Evolutionary conservation across 2,113 vertebrate genomes (phyloP), one percentile per base, ranked within the genome.

Genomic region (Rhinogobius similis): DNA sequence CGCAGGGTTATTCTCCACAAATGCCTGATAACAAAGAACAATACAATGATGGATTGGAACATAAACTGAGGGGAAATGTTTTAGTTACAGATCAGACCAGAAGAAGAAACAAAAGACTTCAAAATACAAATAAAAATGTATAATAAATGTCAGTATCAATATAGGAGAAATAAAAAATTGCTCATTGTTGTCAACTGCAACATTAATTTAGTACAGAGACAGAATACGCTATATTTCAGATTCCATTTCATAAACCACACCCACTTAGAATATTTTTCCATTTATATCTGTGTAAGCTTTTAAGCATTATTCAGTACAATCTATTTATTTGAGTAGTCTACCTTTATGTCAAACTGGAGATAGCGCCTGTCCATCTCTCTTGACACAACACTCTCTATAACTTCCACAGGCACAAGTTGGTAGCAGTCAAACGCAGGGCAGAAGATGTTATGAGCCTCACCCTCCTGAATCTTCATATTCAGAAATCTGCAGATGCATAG

Each of bases 281-380:
- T 43, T 43, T 43, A 13, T 43, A 43, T 43, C 32, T 36, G 32
- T 36, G 32, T 36, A 36, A 7, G 11, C 11, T 43, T 18, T 18
- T 44, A 44, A 44, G 18, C 43, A 18, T 18, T 44, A 44, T 44
- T 44, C 14, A 44, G 18, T 44, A 44, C 43, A 18, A 44, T 18
- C 20, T 48, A 48, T 48, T 48, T 2, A 48, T 48, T n/a, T n/a
- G 5, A 9, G n/a, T n/a, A n/a, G 44, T 46, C 8, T 93, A 98
- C 97, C 96, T 99, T 99, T 89, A 99, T 99, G 90, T 99, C 98
- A 94, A 99, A 99, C 75, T 96, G 97, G 62, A 99, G 93, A 85
- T 98, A 99, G 70, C 98, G 95, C 85, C 92, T 96, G 85, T 99
- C 98, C 98, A 99, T 99, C 91, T 99, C 98, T 90, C 96, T 95